Conservation (phyloP, 2,888 invertebrate genomes). For the Tricholauxania praeusta region DNA sequence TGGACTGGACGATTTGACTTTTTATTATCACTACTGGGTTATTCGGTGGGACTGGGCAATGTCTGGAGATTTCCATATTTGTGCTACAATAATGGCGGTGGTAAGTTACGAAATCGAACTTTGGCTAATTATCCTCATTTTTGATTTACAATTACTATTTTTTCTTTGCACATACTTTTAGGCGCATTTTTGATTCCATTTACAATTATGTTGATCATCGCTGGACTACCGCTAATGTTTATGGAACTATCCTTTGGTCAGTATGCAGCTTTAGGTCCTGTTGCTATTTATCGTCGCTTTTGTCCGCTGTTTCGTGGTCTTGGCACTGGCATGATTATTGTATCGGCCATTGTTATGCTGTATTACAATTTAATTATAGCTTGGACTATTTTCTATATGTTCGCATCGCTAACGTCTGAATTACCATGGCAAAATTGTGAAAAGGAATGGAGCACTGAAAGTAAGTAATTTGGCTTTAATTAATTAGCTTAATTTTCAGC, state of each 20-base stretch:
- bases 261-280: constrained; percentile 82
- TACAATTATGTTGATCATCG: constrained; percentile 82
- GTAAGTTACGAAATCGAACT: constrained; percentile 62
- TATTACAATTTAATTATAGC: constrained; percentile 83
- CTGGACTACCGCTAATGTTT: constrained; percentile 85
- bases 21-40: constrained; percentile 77
- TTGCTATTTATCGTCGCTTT: constrained; percentile 84
- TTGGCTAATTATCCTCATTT: too few species aligned
- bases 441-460: constrained; percentile 76
- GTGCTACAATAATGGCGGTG: constrained; percentile 82
- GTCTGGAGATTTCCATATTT: constrained; percentile 83
- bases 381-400: constrained; percentile 84
- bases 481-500: too few species aligned
- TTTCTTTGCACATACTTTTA: constrained; percentile 49
- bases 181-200: constrained; percentile 89
- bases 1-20: constrained; percentile 84
- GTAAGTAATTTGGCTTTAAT: constrained; percentile 69
- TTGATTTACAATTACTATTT: too few species aligned
- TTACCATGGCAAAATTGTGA: constrained; percentile 82
- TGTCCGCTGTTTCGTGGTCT: constrained; percentile 78
- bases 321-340: constrained; percentile 82
- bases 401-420: constrained; percentile 74
- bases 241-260: constrained; percentile 89
- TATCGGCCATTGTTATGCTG: constrained; percentile 81
- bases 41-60: constrained; percentile 80